These are phyloP conservation scores for Gambelia wislizenii DNA, from an alignment of 2,797 vertebrate species.

Conservation along the genomic window DNA sequence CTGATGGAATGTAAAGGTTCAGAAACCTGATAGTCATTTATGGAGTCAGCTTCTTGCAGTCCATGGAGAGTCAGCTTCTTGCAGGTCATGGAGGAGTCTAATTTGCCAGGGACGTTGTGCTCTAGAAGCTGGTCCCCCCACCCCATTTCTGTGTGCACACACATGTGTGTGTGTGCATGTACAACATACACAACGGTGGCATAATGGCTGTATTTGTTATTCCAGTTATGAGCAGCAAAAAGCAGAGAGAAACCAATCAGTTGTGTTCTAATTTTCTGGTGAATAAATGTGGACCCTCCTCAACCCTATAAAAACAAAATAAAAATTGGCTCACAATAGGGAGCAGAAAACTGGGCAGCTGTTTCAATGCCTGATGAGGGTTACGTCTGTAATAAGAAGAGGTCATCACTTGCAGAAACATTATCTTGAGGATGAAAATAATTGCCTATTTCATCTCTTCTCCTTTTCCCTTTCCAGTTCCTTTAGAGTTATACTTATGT, in stretches of 20 bases:
- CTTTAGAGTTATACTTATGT: constrained; percentile 52
- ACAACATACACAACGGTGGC: neutral
- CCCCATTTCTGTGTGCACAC: neutral
- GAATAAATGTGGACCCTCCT: neutral
- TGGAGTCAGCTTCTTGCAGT: neutral
- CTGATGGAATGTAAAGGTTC: constrained; percentile 38
- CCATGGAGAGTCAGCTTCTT: no score
- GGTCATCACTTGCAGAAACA: neutral
- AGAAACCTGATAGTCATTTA: constrained; percentile 30
- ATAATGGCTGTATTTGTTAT: neutral
- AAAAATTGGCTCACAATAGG: neutral
- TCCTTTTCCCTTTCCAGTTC: neutral
- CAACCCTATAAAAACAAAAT: neutral
- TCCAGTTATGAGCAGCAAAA: neutral
- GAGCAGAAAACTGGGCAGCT: neutral
- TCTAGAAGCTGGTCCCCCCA: neutral
- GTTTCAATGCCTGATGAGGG: neutral
- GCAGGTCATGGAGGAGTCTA: constrained; percentile 27
- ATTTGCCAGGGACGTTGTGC: constrained; percentile 9
- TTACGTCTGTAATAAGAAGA: neutral
- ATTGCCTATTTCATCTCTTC: neutral
- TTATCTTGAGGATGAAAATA: neutral
- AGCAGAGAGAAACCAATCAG: neutral
- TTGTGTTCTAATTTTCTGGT: neutral
- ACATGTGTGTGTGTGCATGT: neutral